Conservation (phyloP, 1,140 invertebrate genomes). For the Brachionus angularis region DNA sequence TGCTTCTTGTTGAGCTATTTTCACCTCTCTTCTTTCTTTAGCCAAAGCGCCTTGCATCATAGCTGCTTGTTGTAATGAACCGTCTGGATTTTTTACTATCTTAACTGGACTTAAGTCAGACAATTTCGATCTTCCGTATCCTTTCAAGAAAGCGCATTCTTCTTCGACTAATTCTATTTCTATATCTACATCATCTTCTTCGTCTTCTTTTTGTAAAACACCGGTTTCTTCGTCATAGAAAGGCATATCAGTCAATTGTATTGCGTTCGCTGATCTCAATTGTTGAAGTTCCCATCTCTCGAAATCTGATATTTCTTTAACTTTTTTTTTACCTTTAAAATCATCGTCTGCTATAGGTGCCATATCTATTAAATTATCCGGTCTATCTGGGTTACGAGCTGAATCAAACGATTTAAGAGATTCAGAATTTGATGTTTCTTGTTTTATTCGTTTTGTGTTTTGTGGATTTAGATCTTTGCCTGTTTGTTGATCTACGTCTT, state of each 20-base stretch:
- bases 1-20: constrained; percentile 70
- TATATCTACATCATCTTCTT: constrained; percentile 80
- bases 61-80: constrained; percentile 89
- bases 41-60: constrained; percentile 98
- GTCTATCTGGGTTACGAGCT: constrained; percentile 78
- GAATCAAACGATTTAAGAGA: background rate
- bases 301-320: constrained; percentile 82
- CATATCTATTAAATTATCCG: constrained; percentile 50
- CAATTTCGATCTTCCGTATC: constrained; percentile 60
- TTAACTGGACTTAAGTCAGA: constrained; percentile 88
- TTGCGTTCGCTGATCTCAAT: constrained; percentile 75
- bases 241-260: constrained; percentile 59
- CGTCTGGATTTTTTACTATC: constrained; percentile 99
- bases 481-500: constrained; percentile 91
- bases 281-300: constrained; percentile 71
- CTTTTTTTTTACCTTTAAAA: constrained; percentile 58
- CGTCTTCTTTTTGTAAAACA: constrained; percentile 57
- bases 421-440: constrained; percentile 46
- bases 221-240: constrained; percentile 62
- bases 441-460: constrained; percentile 51
- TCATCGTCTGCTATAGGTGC: constrained; percentile 8
- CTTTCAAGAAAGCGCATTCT: constrained; percentile 89
- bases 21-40: constrained; percentile 77
- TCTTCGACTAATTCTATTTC: constrained; percentile 99
- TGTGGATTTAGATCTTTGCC: constrained; percentile 85